Conservation (phyloP, 1,140 invertebrate genomes). For the Drosophila arizonae region DNA sequence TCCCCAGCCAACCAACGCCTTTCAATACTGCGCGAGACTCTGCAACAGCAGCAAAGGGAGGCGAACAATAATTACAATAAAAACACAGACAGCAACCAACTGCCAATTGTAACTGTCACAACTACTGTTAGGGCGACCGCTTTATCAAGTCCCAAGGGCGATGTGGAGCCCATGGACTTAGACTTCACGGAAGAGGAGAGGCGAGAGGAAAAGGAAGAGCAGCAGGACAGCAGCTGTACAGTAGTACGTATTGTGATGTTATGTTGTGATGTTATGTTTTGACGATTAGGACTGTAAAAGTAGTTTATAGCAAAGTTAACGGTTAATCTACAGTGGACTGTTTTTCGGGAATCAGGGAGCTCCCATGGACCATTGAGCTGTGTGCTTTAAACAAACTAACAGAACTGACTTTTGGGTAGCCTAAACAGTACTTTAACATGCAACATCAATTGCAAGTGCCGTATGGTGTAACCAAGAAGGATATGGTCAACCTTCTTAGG, state of each 20-base stretch:
- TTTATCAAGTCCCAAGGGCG: slow-evolving; percentile 4
- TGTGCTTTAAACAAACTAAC: too few species aligned
- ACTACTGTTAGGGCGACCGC: background rate
- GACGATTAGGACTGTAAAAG: too few species aligned
- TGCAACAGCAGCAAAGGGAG: slow-evolving; percentile 31
- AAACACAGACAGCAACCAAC: background rate
- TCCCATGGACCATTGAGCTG: too few species aligned
- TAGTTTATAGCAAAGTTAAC: too few species aligned
- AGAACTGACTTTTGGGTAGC: too few species aligned
- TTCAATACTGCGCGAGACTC: slow-evolving; percentile 1
- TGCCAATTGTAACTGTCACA: background rate
- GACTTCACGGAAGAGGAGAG: slow-evolving; percentile 9
- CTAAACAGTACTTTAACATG: too few species aligned
- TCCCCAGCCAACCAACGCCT: slow-evolving; percentile 56
- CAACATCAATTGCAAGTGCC: too few species aligned
- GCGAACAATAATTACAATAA: slow-evolving; percentile 22
- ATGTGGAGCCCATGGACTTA: slow-evolving; percentile 56
- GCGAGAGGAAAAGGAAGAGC: background rate
- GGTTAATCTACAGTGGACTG: too few species aligned
- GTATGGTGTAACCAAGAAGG: too few species aligned
- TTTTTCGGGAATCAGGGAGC: too few species aligned
- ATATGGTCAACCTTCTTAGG: too few species aligned
- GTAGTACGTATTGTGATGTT: background rate
- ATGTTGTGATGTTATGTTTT: background rate
- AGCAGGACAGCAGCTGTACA: background rate